phyloP scores from a whole-genome alignment of 1,140 invertebrate genomes.

The Drosophila chauvacae region DNA sequence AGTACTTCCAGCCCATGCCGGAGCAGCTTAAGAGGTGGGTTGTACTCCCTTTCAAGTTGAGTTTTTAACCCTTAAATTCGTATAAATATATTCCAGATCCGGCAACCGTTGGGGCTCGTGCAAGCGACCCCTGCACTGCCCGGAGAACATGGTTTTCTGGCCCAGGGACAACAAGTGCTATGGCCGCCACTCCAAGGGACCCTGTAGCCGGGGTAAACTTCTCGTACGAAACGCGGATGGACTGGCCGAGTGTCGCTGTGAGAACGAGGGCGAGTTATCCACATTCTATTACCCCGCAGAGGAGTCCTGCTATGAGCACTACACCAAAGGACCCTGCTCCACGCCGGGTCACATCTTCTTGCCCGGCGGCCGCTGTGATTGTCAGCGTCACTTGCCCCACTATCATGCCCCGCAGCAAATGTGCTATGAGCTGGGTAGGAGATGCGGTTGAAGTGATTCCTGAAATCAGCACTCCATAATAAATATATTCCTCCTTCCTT shows the following conservation, averaged over 20 bases:
- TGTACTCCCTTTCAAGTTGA: accelerated
- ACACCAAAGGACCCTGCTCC: conserved; percentile 90
- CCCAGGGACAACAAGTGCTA: conserved; percentile 90
- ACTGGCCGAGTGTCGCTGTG: conserved; percentile 87
- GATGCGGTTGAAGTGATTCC: neutral
- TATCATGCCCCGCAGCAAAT: conserved; percentile 88
- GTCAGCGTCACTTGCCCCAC: conserved; percentile 88
- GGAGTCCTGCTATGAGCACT: conserved; percentile 91
- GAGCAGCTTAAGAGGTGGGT: conserved; percentile 61
- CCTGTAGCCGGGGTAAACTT: conserved; percentile 90
- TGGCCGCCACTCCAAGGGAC: conserved; percentile 88
- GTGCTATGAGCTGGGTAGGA: conserved; percentile 91
- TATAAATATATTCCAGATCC: conserved; percentile 22
- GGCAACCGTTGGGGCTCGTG: conserved; percentile 89
- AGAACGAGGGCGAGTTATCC: conserved; percentile 84
- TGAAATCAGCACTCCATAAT: too few relatives aligned
- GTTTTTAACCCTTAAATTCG: too few relatives aligned
- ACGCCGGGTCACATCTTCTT: conserved; percentile 90
- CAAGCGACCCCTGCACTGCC: conserved; percentile 87
- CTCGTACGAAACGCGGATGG: conserved; percentile 87
- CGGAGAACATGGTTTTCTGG: conserved; percentile 88
- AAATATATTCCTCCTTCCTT: conserved; percentile 22
- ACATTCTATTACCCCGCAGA: conserved; percentile 86
- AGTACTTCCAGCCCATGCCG: conserved; percentile 77
- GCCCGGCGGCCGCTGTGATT: conserved; percentile 90